These are phyloP conservation scores for Nysson spinosus DNA, from an alignment of 2,888 invertebrate species.

Conservation along the genomic window DNA sequence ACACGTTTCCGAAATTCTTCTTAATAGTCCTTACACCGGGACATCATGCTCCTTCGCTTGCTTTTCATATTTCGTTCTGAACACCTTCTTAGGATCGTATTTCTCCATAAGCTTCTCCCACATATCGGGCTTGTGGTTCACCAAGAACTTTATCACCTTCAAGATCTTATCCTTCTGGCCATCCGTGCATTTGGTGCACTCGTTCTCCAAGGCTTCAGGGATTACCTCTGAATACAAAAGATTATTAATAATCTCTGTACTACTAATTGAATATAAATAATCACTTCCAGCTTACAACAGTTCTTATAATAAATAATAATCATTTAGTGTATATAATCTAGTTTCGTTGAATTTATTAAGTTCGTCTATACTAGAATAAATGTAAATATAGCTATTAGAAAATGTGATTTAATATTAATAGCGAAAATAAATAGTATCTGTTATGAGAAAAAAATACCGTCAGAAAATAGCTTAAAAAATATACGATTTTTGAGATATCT, in stretches of 20 bases:
- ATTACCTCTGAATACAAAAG: slow-evolving; percentile 68
- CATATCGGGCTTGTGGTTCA: slow-evolving; percentile 78
- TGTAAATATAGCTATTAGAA: too few relatives aligned
- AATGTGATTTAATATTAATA: too few relatives aligned
- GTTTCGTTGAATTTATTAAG: too few relatives aligned
- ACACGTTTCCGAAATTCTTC: not conserved
- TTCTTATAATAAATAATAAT: too few relatives aligned
- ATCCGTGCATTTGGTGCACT: slow-evolving; percentile 84
- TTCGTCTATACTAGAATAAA: too few relatives aligned
- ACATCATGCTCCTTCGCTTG: slow-evolving; percentile 74
- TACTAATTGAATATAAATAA: too few relatives aligned
- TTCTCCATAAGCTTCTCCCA: slow-evolving; percentile 84
- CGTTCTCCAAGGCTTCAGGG: slow-evolving; percentile 84
- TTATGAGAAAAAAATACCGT: too few relatives aligned
- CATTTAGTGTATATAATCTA: too few relatives aligned
- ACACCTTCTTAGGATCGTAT: slow-evolving; percentile 84
- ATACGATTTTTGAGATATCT: too few relatives aligned
- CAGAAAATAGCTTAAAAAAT: too few relatives aligned
- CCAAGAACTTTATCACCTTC: slow-evolving; percentile 82
- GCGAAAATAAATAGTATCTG: too few relatives aligned
- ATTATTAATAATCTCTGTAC: not conserved
- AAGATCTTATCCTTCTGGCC: slow-evolving; percentile 81
- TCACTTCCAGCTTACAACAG: too few relatives aligned
- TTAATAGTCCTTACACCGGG: slow-evolving; percentile 5
- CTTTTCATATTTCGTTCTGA: slow-evolving; percentile 82